Base-by-base conservation (phyloP, 2,888 invertebrate genomes). In the Lissocephala sabroskyi region DNA sequence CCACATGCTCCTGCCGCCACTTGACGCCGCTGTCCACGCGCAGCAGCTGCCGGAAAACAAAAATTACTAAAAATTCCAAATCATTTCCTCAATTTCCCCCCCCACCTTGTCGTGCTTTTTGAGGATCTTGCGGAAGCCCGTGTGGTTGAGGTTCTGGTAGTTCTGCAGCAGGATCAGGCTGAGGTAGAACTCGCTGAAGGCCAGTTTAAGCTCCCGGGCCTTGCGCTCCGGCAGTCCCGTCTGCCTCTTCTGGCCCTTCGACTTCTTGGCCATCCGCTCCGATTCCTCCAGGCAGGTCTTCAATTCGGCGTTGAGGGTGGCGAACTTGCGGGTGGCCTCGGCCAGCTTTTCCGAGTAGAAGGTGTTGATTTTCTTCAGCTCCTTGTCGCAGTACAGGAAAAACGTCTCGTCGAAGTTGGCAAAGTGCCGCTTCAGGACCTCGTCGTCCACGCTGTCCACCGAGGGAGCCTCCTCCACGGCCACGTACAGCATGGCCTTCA, bases 31-130 rank as follows among this genome's bases (percentile, higher is more conserved):
- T 88, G 61, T 92, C 93, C 44, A 94, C 92, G 51, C 89, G 89
- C 81, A 96, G 86, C 73, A 97, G 86, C 93, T 94, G 82, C 28
- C 46, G 26, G 23, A 9, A 18, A 16, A 5, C 1, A 35, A 39
- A 17, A 39, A 14, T 40, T 39, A 29, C 1, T 17, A 30, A 85
- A 11, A 56, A 23, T 48, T 45, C 39, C 14, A 19, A 9, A 23
- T 23, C 23, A 5, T 23, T 23, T 23, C 23, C 13, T 2, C 3
- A n/a, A 3, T 13, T 17, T 18, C 11, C 6, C 1, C 1, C 18
- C 58, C 35, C 84, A 96, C 96, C 90, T 99, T 99, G 86, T 99
- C 99, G 83, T 98, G 98, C 85, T 99, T 99, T 85, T 99, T 99
- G 56, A 99, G 88, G 80, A 99, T 99, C 86, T 99, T 99, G 57